Percentiles rank a stretch among this genome's conserved stretches.
phyloP scores from a whole-genome alignment of 2,797 vertebrate genomes.

The Neopelma chrysocephalum region DNA sequence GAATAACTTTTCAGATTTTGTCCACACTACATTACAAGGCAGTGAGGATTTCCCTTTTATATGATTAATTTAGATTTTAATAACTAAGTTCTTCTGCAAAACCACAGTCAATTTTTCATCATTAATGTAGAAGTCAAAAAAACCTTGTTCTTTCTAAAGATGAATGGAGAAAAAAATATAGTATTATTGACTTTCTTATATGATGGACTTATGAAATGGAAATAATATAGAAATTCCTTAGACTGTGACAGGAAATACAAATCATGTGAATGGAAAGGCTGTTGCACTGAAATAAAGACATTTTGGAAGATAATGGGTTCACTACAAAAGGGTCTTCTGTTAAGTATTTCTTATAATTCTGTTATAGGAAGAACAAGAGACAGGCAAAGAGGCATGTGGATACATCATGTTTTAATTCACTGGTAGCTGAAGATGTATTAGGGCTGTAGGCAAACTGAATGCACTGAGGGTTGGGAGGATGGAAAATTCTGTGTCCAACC shows the following conservation, averaged over 20 bases:
- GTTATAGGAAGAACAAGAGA: not conserved
- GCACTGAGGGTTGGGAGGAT: not conserved
- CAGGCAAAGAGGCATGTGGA: not conserved
- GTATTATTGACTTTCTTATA: conserved; percentile 18
- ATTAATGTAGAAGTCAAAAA: not conserved
- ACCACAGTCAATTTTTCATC: conserved; percentile 3
- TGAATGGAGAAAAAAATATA: not conserved
- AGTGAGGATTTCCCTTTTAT: not conserved
- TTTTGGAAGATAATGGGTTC: not conserved
- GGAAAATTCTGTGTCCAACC: not conserved
- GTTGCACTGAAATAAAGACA: not conserved
- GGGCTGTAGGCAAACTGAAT: not conserved
- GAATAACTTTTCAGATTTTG: not conserved
- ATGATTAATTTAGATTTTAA: conserved; percentile 36
- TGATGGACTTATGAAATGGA: conserved; percentile 18
- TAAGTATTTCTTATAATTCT: not conserved
- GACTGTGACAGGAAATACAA: conserved; percentile 10
- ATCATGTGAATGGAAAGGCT: not conserved
- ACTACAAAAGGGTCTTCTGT: not conserved
- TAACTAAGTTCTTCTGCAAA: not conserved
- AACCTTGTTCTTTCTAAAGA: not conserved
- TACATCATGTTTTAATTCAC: not conserved
- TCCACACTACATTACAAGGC: not conserved
- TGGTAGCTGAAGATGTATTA: not conserved
- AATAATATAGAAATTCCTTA: conserved; percentile 8